A percentile compares a stretch with the other conserved stretches of the same genome.
Evolutionary conservation across 2,888 invertebrate genomes (phyloP).

Genomic region (Mystacides longicornis): DNA sequence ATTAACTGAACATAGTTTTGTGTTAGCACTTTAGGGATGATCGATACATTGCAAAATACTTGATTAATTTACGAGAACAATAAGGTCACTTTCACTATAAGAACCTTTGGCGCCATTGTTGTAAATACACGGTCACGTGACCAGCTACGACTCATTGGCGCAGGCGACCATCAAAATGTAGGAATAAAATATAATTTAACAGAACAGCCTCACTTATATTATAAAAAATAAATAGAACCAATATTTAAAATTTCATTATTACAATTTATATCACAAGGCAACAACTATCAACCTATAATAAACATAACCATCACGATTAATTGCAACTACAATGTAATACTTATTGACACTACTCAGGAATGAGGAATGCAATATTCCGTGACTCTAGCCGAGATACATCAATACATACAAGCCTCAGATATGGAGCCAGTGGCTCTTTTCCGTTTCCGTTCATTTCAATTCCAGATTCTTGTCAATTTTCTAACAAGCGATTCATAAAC

Average conservation of each 20-base stretch:
- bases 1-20: too few relatives aligned
- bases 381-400: slow-evolving; percentile 46
- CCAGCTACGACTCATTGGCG: slow-evolving; percentile 40
- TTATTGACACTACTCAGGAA: slow-evolving; percentile 38
- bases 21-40: too few relatives aligned
- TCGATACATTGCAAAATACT: background rate
- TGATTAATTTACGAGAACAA: slow-evolving; percentile 22
- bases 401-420: slow-evolving; percentile 36
- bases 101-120: slow-evolving; percentile 50
- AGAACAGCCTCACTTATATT: background rate
- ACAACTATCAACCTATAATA: background rate
- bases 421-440: slow-evolving; percentile 31
- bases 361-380: slow-evolving; percentile 41
- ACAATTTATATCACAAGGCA: background rate
- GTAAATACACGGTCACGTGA: slow-evolving; percentile 50
- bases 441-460: slow-evolving; percentile 31
- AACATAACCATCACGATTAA: slow-evolving; percentile 16
- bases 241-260: background rate
- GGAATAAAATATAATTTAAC: slow-evolving; percentile 4
- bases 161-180: slow-evolving; percentile 33
- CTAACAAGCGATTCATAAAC: too few relatives aligned
- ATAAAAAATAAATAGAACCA: background rate
- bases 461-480: too few relatives aligned
- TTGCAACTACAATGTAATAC: slow-evolving; percentile 16
- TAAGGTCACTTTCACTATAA: slow-evolving; percentile 25